Percentiles rank a stretch among this genome's conserved stretches.
Conservation (phyloP, 2,888 invertebrate species). For the Cephus spinipes region DNA sequence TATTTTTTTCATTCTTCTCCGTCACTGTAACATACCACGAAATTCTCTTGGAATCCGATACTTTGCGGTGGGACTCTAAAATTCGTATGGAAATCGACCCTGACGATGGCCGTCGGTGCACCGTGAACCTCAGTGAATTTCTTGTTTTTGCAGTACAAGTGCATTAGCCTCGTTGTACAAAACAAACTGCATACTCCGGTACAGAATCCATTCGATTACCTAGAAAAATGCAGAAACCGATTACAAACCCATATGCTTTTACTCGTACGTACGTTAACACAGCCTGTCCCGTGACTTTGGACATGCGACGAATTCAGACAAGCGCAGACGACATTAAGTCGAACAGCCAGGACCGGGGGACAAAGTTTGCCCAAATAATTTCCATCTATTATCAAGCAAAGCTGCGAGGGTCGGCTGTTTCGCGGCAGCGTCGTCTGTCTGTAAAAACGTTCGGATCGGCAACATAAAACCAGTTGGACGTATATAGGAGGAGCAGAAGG, state of each 20-base stretch:
- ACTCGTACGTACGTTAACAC: neutral
- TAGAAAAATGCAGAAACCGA: neutral
- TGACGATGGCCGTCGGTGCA: neutral
- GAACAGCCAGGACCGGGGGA: neutral
- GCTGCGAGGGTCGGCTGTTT: neutral
- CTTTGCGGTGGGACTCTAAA: neutral
- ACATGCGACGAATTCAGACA: neutral
- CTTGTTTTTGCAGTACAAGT: neutral
- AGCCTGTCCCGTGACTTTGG: neutral
- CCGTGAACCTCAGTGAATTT: neutral
- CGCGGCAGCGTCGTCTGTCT: neutral
- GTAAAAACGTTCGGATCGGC: neutral
- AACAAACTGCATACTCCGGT: neutral
- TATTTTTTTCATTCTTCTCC: neutral
- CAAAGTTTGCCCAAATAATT: neutral
- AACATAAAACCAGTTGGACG: neutral
- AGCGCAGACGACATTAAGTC: neutral
- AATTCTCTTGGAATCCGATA: neutral
- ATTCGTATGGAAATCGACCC: neutral
- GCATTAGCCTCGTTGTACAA: neutral
- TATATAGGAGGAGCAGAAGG: neutral
- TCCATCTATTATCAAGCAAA: neutral
- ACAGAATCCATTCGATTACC: neutral
- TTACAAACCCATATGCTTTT: neutral
- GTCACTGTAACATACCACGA: neutral